These are phyloP conservation scores for Tryphoninae sp. DNA, from an alignment of 2,888 invertebrate species.

Conservation along the genomic window DNA sequence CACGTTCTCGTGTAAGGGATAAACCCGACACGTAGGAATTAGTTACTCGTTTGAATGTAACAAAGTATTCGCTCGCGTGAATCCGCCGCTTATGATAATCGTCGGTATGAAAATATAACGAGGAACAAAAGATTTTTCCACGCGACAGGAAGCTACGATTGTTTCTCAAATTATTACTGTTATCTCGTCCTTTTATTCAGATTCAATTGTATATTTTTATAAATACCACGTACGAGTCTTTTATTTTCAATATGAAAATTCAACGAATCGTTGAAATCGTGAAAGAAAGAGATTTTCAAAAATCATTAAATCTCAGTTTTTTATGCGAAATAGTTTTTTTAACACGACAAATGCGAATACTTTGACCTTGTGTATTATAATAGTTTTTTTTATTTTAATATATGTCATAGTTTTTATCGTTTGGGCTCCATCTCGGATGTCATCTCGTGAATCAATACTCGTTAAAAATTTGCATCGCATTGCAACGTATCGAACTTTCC, in stretches of 20 bases:
- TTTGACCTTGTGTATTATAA: too few species aligned
- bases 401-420: neutral
- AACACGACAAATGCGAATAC: too few species aligned
- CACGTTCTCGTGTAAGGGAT: neutral
- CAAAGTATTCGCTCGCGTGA: slow-evolving; percentile 50
- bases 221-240: too few species aligned
- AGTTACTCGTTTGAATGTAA: slow-evolving; percentile 50
- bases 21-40: slow-evolving; percentile 24
- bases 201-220: too few species aligned
- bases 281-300: too few species aligned
- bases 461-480: too few species aligned
- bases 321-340: too few species aligned
- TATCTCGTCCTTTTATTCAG: neutral
- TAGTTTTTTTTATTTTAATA: neutral
- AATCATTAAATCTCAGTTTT: too few species aligned
- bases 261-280: too few species aligned
- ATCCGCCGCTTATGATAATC: slow-evolving; percentile 12
- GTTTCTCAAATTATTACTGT: neutral
- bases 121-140: slow-evolving; percentile 42
- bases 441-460: slow-evolving; percentile 14
- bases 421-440: neutral
- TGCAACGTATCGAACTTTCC: too few species aligned
- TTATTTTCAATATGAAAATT: too few species aligned
- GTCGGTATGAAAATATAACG: too few species aligned
- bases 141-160: slow-evolving; percentile 45